Percentiles rank a stretch among this genome's conserved stretches.
Conservation (phyloP, 1,140 invertebrate genomes). For the Acromyrmex charruanus region DNA sequence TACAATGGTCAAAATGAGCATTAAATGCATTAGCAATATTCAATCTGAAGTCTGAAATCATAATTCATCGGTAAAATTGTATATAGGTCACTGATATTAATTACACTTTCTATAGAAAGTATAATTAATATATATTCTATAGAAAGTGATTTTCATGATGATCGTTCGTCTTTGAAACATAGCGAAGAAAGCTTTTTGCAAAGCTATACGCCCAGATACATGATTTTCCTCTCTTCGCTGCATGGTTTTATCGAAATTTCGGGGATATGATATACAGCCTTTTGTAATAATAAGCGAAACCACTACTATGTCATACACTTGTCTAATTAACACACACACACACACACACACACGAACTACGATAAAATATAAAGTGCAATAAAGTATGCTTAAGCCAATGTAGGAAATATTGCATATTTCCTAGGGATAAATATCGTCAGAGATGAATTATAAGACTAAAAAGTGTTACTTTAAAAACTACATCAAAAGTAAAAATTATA, state of each 20-base stretch:
- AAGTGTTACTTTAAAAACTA: not conserved
- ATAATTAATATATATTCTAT: not conserved
- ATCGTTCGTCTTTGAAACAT: slow-evolving; percentile 14
- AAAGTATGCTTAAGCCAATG: no score
- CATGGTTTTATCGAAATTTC: slow-evolving; percentile 45
- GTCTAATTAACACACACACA: slow-evolving; percentile 17
- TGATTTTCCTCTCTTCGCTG: slow-evolving; percentile 16
- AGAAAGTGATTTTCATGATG: slow-evolving; percentile 9
- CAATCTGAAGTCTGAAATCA: not conserved
- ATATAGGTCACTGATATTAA: slow-evolving; percentile 6
- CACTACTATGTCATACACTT: slow-evolving; percentile 1
- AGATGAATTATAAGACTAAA: not conserved
- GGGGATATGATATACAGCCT: not conserved
- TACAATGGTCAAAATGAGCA: no score
- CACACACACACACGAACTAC: not conserved
- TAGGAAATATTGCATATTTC: not conserved
- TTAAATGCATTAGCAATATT: not conserved
- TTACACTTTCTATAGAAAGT: not conserved
- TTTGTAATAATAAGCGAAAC: slow-evolving; percentile 29
- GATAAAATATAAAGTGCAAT: not conserved
- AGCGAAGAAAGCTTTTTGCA: not conserved
- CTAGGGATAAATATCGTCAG: not conserved
- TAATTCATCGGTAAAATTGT: not conserved
- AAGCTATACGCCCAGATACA: slow-evolving; percentile 7
- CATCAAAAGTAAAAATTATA: not conserved